Conservation (phyloP, 2,888 invertebrate species). For the Trisateles emortualis region DNA sequence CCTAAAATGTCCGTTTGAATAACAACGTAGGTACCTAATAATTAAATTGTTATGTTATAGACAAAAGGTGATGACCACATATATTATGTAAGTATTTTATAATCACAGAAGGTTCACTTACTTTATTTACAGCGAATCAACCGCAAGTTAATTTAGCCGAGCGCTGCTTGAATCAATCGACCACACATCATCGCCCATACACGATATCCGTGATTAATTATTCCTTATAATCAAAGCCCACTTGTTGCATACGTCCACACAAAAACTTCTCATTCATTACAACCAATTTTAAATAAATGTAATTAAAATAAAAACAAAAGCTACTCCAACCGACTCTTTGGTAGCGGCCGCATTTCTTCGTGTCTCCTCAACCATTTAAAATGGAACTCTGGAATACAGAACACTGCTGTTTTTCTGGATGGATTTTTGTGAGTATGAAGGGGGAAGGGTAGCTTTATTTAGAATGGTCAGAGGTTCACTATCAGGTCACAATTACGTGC, state of each 20-base stretch:
- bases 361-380: slow-evolving; percentile 29
- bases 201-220: slow-evolving; percentile 29
- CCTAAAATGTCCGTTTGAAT: no score
- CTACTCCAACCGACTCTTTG: slow-evolving; percentile 11
- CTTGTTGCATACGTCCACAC: slow-evolving; percentile 3
- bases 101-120: no score
- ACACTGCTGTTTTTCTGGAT: neutral
- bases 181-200: slow-evolving; percentile 9
- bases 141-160: neutral
- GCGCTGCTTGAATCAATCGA: neutral
- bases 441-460: slow-evolving; percentile 9
- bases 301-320: slow-evolving; percentile 48
- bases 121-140: no score
- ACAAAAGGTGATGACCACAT: no score
- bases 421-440: neutral
- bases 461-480: slow-evolving; percentile 20
- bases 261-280: slow-evolving; percentile 49
- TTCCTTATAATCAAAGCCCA: slow-evolving; percentile 3
- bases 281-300: slow-evolving; percentile 41
- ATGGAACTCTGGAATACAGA: slow-evolving; percentile 13
- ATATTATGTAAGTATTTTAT: no score
- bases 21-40: no score
- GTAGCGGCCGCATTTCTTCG: slow-evolving; percentile 32
- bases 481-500: slow-evolving; percentile 59
- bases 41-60: no score